Evolutionary conservation across 2,797 vertebrate species (phyloP), one percentile per base, ranked within the genome.

Genomic region (Momotus momota): DNA sequence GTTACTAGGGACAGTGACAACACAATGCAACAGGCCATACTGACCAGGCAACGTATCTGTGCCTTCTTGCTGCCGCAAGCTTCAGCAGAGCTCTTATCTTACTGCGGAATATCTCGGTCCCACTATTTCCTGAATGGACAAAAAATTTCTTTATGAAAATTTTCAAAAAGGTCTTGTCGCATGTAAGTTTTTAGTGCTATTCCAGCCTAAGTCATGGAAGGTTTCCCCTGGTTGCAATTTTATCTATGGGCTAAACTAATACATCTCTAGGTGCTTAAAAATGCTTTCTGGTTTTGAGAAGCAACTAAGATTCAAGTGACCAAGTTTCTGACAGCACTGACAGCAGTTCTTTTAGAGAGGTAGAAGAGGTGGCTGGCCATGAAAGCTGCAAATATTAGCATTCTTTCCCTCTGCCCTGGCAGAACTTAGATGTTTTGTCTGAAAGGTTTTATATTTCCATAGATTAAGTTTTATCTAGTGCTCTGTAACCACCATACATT

Each of bases 391-490:
- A 91, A 84, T 81, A 93, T 72, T 66, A 86, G 54, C 72, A 94
- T 95, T 86, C 70, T 79, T 90, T 81, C 27, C 62, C 49, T 84
- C 48, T 52, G 71, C 40, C 33, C 46, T 81, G 46, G 15, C 62
- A 86, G 70, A 81, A 61, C 49, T 51, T 51, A 95, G 46, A 62
- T 74, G 22, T 54, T 82, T 88, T 75, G 12, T 83, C 77, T 81
- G 65, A 91, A 88, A 93, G 31, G 31, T 83, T 86, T 93, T 96
- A 66, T 93, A 88, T 65, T 86, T 92, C 58, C 60, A 90, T 75
- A 86, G 73, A 90, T 64, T 82, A 93, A 46, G 54, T 69, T 91
- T 90, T 90, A 72, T 84, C 70, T 88, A 69, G 58, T 62, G 51
- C 46, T 88, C 38, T 81, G 40, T 79, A 92, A 66, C 54, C 25